A percentile compares a stretch with the other conserved stretches of the same genome.
Evolutionary conservation across 2,797 vertebrate species (phyloP).

Genomic region (Lacerta viridis): DNA sequence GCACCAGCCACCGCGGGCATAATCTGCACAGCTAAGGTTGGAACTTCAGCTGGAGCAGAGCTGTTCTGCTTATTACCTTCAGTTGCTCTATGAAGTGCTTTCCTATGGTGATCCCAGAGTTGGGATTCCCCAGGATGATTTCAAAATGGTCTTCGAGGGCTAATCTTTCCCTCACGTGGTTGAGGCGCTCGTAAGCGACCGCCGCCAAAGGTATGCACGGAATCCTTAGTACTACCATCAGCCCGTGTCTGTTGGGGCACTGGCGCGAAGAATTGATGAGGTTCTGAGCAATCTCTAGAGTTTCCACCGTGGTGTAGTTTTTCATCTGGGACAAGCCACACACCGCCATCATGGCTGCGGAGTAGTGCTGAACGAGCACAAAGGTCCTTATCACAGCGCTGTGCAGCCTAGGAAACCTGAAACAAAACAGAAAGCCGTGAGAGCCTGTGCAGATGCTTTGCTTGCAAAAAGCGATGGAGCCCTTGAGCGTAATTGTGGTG

Average conservation of each 20-base stretch:
- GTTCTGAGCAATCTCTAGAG: slow-evolving; percentile 94
- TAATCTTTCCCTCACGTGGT: slow-evolving; percentile 89
- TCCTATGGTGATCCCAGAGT: slow-evolving; percentile 86
- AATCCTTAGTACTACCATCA: slow-evolving; percentile 96
- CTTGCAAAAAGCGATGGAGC: slow-evolving; percentile 21
- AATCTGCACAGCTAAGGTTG: neutral
- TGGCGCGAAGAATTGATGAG: slow-evolving; percentile 89
- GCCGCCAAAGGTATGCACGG: slow-evolving; percentile 91
- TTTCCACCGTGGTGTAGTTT: slow-evolving; percentile 96
- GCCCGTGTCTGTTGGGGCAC: slow-evolving; percentile 91
- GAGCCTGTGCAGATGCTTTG: neutral
- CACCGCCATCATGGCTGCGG: slow-evolving; percentile 92
- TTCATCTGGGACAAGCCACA: slow-evolving; percentile 90
- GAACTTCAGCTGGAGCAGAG: neutral
- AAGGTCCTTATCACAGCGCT: slow-evolving; percentile 96
- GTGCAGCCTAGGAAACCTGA: slow-evolving; percentile 94
- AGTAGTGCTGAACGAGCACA: slow-evolving; percentile 95
- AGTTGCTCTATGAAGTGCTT: slow-evolving; percentile 92
- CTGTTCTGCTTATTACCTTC: slow-evolving; percentile 83
- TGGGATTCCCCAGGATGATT: slow-evolving; percentile 92
- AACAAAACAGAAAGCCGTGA: slow-evolving; percentile 57
- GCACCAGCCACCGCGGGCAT: too few relatives aligned
- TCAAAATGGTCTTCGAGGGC: slow-evolving; percentile 94
- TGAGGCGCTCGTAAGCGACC: slow-evolving; percentile 91
- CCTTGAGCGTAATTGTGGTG: too few relatives aligned